phyloP scores from a whole-genome alignment of 2,797 vertebrate species.

The Mormyrus hasselquistii region DNA sequence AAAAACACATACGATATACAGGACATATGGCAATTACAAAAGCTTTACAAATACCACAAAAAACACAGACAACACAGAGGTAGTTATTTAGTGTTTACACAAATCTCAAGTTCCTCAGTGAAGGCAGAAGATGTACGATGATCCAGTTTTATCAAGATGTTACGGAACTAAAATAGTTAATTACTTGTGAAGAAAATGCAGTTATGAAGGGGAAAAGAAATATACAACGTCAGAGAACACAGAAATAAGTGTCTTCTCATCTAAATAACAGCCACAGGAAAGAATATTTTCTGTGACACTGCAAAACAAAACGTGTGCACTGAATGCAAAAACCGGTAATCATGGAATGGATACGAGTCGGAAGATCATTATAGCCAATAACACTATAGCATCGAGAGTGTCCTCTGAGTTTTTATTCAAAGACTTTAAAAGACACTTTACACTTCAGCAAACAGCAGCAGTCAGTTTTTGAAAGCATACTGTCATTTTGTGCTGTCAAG shows the following conservation, averaged over 20 bases:
- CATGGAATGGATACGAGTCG: background rate
- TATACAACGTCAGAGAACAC: background rate
- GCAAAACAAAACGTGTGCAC: background rate
- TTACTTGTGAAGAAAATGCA: background rate
- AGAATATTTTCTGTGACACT: background rate
- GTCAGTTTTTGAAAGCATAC: background rate
- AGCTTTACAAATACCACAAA: constrained; percentile 22
- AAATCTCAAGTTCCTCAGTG: constrained; percentile 25
- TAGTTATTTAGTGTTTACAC: constrained; percentile 8
- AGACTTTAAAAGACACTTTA: background rate
- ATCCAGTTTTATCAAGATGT: background rate
- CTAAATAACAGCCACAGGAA: background rate
- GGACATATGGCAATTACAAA: constrained; percentile 17
- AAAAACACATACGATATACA: constrained; percentile 13
- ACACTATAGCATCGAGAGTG: background rate
- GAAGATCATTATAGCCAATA: background rate
- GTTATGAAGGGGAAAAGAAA: background rate
- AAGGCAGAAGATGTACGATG: constrained; percentile 5
- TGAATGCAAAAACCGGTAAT: background rate
- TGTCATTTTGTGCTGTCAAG: background rate
- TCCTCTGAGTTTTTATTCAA: constrained; percentile 4
- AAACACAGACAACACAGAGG: constrained; percentile 8
- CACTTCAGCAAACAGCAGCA: background rate
- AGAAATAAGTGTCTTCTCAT: background rate
- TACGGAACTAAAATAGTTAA: background rate